A percentile compares a stretch with the other conserved stretches of the same genome.
phyloP scores from a whole-genome alignment of 2,888 invertebrate genomes.

The Protonemura montana region DNA sequence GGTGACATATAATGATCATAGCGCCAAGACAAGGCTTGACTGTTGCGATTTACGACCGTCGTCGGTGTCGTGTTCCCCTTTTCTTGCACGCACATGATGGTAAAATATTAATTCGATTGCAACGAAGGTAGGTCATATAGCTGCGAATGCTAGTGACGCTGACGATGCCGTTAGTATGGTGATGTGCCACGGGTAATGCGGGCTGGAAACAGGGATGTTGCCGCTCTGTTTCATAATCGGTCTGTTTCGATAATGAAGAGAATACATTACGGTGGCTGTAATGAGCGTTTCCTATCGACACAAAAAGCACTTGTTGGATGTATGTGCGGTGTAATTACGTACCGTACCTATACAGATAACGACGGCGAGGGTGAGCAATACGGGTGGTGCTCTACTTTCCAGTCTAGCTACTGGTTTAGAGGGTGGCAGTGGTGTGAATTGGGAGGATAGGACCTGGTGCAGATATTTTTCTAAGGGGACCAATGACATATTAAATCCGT shows the following conservation, averaged over 20 bases:
- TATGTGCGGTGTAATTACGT: neutral
- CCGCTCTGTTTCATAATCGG: neutral
- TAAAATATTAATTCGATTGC: constrained; percentile 30
- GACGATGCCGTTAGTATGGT: neutral
- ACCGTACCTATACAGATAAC: neutral
- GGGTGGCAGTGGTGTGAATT: too few relatives aligned
- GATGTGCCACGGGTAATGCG: neutral
- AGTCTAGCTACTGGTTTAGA: too few relatives aligned
- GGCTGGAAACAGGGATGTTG: neutral
- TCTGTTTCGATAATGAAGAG: neutral
- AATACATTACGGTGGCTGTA: neutral
- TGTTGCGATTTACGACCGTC: constrained; percentile 14
- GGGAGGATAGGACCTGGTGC: too few relatives aligned
- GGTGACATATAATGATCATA: constrained; percentile 31
- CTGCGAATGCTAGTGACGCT: neutral
- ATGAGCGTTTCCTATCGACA: neutral
- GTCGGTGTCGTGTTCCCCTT: neutral
- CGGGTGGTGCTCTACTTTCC: neutral
- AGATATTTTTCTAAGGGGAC: too few relatives aligned
- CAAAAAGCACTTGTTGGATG: neutral
- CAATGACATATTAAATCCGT: too few relatives aligned
- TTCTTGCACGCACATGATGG: constrained; percentile 15
- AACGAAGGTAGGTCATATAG: constrained; percentile 9
- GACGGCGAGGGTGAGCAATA: neutral
- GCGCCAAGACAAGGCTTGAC: constrained; percentile 4